phyloP scores from a whole-genome alignment of 2,797 vertebrate species.

The Crocidura indochinensis region DNA sequence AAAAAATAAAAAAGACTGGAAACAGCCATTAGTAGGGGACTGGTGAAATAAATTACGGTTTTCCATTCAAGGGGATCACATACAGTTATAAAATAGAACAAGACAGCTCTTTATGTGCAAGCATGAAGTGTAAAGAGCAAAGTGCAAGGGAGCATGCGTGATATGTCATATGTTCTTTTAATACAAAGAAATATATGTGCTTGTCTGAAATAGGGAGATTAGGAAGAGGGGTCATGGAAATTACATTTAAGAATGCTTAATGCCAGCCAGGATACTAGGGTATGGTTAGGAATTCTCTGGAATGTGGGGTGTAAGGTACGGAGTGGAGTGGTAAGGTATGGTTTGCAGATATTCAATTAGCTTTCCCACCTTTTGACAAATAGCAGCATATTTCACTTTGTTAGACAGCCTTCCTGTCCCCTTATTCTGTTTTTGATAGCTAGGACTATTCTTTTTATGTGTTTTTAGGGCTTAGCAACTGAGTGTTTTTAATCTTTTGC shows the following conservation, averaged over 20 bases:
- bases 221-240: too few relatives aligned
- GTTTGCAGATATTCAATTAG: neutral
- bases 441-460: neutral
- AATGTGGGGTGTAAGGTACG: neutral
- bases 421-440: neutral
- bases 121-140: conserved; percentile 21
- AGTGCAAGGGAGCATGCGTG: neutral
- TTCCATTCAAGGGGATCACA: neutral
- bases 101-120: conserved; percentile 20
- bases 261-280: neutral
- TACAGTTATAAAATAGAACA: conserved; percentile 5
- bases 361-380: conserved; percentile 26
- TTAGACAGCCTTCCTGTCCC: neutral
- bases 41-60: conserved; percentile 65
- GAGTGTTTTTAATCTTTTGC: conserved; percentile 64
- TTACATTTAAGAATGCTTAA: neutral
- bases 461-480: neutral
- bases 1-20: conserved; percentile 26
- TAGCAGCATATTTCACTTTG: neutral
- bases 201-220: neutral
- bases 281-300: neutral
- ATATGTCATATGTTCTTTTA: conserved; percentile 27
- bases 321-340: neutral
- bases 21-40: neutral
- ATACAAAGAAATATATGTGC: neutral